Percentiles rank a stretch among this genome's conserved stretches.
phyloP scores from a whole-genome alignment of 2,113 vertebrate genomes.

The Hemibates koningsi region DNA sequence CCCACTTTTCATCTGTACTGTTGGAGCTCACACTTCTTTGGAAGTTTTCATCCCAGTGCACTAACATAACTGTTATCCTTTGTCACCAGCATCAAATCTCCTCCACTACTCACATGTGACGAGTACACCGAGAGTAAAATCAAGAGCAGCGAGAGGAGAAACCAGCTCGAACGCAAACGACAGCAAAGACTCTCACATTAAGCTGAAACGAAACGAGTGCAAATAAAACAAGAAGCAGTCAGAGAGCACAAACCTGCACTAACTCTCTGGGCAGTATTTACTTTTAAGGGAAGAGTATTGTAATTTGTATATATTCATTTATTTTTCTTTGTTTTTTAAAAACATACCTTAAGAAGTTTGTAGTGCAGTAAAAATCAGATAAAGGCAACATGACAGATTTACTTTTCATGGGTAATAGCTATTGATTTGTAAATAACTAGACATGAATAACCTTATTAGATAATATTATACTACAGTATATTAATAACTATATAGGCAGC shows the following conservation, averaged over 20 bases:
- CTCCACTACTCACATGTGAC: background rate
- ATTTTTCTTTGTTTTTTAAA: background rate
- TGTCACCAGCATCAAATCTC: background rate
- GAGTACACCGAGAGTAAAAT: background rate
- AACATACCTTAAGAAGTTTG: background rate
- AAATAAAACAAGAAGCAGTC: background rate
- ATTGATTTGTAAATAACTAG: background rate
- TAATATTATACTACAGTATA: background rate
- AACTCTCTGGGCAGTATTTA: background rate
- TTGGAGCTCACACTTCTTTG: background rate
- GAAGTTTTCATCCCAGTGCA: background rate
- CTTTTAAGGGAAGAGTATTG: background rate
- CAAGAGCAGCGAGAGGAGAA: background rate
- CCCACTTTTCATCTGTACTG: background rate
- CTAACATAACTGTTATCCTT: background rate
- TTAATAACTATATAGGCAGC: background rate
- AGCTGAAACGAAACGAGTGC: background rate
- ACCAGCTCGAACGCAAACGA: background rate
- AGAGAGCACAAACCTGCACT: background rate
- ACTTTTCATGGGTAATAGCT: fast-evolving
- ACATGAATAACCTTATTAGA: background rate
- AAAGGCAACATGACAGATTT: background rate
- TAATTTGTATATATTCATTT: background rate
- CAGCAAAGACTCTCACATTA: background rate
- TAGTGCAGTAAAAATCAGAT: background rate